phyloP scores from a whole-genome alignment of 2,797 vertebrate species.

The Danio choprae region DNA sequence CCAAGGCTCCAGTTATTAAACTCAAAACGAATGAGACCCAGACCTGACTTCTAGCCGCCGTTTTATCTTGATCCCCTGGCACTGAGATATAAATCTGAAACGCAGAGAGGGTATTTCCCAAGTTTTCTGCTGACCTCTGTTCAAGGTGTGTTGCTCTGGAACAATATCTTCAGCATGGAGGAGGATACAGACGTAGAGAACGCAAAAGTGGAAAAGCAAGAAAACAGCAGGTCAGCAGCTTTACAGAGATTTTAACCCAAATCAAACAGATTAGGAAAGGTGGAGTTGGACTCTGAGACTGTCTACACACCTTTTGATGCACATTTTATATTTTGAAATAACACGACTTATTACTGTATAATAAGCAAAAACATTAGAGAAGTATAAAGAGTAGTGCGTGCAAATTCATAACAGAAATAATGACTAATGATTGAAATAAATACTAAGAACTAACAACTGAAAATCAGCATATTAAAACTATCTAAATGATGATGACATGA shows the following conservation, averaged over 20 bases:
- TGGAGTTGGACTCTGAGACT: slow-evolving; percentile 28
- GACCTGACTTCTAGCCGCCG: slow-evolving; percentile 35
- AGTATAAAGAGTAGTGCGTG: no score
- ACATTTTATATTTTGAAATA: slow-evolving; percentile 21
- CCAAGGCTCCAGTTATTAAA: slow-evolving; percentile 32
- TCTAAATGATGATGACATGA: no score
- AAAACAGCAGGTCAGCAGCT: slow-evolving; percentile 49
- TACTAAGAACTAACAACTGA: no score
- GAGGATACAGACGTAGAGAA: neutral
- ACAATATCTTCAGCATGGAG: slow-evolving; percentile 47
- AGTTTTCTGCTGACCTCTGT: slow-evolving; percentile 49
- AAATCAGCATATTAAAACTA: no score
- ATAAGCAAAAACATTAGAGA: neutral
- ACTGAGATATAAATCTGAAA: slow-evolving; percentile 53
- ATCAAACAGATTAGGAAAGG: slow-evolving; percentile 34
- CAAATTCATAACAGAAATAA: no score
- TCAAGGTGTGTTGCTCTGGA: slow-evolving; percentile 40
- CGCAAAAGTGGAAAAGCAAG: slow-evolving; percentile 4
- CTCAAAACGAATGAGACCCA: slow-evolving; percentile 38
- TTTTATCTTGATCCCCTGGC: slow-evolving; percentile 35
- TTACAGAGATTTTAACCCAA: slow-evolving; percentile 45
- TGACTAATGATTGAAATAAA: no score
- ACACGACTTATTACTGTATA: neutral
- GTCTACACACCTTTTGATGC: slow-evolving; percentile 39
- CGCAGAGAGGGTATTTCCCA: slow-evolving; percentile 49